These are phyloP conservation scores for Myotis davidii DNA, from an alignment of 2,113 vertebrate species.

Conservation along the genomic window DNA sequence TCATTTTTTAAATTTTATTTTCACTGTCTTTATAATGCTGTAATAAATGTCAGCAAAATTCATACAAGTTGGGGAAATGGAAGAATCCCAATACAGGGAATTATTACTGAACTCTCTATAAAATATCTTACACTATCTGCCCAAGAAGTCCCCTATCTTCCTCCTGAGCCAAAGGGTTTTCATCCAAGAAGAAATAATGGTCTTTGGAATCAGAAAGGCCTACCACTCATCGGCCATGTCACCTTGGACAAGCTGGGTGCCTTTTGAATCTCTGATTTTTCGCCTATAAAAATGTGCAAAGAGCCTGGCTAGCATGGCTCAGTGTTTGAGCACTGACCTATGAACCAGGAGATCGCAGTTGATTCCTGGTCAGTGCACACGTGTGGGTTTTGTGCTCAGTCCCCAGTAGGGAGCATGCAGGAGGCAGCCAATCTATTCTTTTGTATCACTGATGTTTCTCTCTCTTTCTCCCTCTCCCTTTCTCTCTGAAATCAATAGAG, in stretches of 20 bases:
- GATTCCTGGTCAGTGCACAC: no score
- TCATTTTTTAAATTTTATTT: slow-evolving; percentile 19
- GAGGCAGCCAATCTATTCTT: no score
- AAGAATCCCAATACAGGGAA: background rate
- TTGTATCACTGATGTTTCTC: no score
- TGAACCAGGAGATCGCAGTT: no score
- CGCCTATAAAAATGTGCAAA: background rate
- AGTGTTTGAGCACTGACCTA: no score
- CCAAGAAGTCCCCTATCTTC: background rate
- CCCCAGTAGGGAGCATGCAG: no score
- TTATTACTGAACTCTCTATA: background rate
- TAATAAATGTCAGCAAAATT: slow-evolving; percentile 14
- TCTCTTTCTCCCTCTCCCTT: no score
- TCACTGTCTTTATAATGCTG: background rate
- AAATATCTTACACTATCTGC: background rate
- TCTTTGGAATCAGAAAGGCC: background rate
- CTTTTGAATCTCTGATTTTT: background rate
- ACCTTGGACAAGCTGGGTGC: background rate
- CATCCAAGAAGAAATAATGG: background rate
- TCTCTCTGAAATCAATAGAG: no score
- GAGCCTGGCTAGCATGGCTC: no score
- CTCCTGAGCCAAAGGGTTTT: background rate
- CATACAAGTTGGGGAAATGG: background rate
- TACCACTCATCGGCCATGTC: background rate
- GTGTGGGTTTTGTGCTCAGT: no score